Percentiles rank a stretch among this genome's conserved stretches.
Evolutionary conservation across 2,888 invertebrate genomes (phyloP).

Genomic region (Harpalus rufipes): DNA sequence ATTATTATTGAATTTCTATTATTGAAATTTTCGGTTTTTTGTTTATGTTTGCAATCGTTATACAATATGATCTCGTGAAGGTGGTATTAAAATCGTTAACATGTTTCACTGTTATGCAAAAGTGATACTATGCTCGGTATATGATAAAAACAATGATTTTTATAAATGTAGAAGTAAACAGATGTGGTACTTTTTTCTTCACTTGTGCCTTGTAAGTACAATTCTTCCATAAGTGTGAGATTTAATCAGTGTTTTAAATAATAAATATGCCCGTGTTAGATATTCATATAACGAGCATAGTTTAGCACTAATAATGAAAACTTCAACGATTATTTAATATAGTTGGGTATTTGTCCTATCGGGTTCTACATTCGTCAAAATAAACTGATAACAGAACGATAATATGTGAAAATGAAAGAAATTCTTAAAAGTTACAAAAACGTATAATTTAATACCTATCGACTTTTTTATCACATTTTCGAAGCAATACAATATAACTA

Average conservation of each 20-base stretch:
- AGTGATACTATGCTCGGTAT: slow-evolving; percentile 37
- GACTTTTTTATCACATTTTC: too few relatives aligned
- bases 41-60: slow-evolving; percentile 29
- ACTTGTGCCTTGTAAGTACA: slow-evolving; percentile 64
- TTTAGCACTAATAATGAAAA: background rate
- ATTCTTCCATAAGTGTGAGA: slow-evolving; percentile 55
- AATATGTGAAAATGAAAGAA: too few relatives aligned
- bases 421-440: too few relatives aligned
- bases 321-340: background rate
- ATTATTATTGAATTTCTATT: slow-evolving; percentile 30
- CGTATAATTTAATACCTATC: too few relatives aligned
- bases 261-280: slow-evolving; percentile 4
- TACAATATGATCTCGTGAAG: slow-evolving; percentile 51
- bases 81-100: slow-evolving; percentile 35
- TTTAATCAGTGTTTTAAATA: slow-evolving; percentile 24
- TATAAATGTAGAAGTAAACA: slow-evolving; percentile 29
- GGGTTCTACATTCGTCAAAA: too few relatives aligned
- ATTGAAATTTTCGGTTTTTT: slow-evolving; percentile 16
- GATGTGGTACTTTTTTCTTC: slow-evolving; percentile 58
- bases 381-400: too few relatives aligned
- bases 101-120: slow-evolving; percentile 22
- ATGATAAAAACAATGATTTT: slow-evolving; percentile 19
- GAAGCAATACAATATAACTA: too few relatives aligned
- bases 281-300: slow-evolving; percentile 41
- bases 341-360: too few relatives aligned